Evolutionary conservation across 2,113 vertebrate genomes (phyloP), one percentile per base, ranked within the genome.

Genomic region (Thamnophis sirtalis): DNA sequence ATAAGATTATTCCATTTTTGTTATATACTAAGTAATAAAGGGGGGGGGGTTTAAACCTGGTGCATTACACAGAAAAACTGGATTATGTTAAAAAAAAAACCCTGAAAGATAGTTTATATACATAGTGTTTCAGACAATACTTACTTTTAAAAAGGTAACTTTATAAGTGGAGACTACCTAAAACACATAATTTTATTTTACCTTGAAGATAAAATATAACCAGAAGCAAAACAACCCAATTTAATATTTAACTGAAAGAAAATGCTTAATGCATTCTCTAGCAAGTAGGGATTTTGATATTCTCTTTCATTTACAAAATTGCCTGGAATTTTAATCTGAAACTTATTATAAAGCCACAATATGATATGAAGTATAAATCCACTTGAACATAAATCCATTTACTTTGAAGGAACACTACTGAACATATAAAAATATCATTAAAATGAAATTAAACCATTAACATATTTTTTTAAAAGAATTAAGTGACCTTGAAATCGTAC

Each of bases 401-500:
- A n/a, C 63, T 92, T 92, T 89, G 91, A 92, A 89, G 87, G 19
- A 92, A 84, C 56, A 28, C n/a, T 80, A 89, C 73, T 89, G 91
- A 89, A 85, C 54, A 43, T 54, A 89, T 87, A 51, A 92, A 58
- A 43, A 33, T 28, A 49, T 84, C 87, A 92, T 21, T 13, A n/a
- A 48, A 85, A 33, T 2, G 51, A 51, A 88, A 38, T 19, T 17
- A 15, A 92, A 43, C 19, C 13, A 24, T 56, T 33, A 85, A 60
- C 11, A 10, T 26, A 84, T 6, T 84, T 24, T 84, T 50, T 10
- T 33, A 50, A 84, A 58, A 88, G 51, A 86, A 60, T 22, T 8
- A 33, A 51, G 13, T 10, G 10, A 84, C n/a, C 6, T 43, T 58
- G 54, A 92, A 89, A 38, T 22, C 89, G 10, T 22, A 50, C 43